A percentile compares a stretch with the other conserved stretches of the same genome.
Conservation (phyloP, 1,140 invertebrate genomes). For the Whitmania pigra region DNA sequence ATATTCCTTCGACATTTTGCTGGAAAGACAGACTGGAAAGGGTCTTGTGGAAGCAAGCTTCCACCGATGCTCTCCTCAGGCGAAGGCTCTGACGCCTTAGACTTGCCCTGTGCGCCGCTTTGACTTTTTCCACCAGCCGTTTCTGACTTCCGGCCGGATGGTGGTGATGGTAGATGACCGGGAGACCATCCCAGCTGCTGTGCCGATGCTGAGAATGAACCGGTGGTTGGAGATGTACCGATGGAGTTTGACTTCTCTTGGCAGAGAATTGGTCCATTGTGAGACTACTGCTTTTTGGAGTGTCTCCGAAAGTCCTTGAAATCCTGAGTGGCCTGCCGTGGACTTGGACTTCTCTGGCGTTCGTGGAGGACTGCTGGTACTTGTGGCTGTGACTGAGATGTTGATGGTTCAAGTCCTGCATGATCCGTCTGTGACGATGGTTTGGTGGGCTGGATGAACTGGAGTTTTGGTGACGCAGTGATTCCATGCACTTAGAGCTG, state of each 20-base stretch:
- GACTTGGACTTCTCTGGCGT: neutral
- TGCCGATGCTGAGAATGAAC: neutral
- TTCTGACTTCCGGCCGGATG: neutral
- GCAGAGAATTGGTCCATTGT: neutral
- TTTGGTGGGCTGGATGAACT: too few species aligned
- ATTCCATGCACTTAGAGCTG: too few species aligned
- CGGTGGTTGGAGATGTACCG: too few species aligned
- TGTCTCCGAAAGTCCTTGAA: neutral
- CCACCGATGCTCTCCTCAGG: neutral
- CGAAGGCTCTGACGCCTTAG: slow-evolving; percentile 1
- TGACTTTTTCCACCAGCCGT: neutral
- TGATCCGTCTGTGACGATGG: too few species aligned
- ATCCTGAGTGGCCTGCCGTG: neutral
- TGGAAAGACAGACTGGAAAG: too few species aligned
- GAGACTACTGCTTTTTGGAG: neutral
- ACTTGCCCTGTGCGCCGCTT: slow-evolving; percentile 6
- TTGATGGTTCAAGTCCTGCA: too few species aligned
- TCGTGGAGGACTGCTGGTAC: neutral
- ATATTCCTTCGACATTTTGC: neutral
- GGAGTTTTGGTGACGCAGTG: too few species aligned
- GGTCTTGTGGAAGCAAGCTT: neutral
- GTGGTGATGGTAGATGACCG: slow-evolving; percentile 9
- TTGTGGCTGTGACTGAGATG: neutral
- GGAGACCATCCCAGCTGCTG: slow-evolving; percentile 5
- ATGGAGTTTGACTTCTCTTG: neutral